A percentile compares a stretch with the other conserved stretches of the same genome.
Evolutionary conservation across 2,888 invertebrate species (phyloP).

Genomic region (Sicus ferrugineus): DNA sequence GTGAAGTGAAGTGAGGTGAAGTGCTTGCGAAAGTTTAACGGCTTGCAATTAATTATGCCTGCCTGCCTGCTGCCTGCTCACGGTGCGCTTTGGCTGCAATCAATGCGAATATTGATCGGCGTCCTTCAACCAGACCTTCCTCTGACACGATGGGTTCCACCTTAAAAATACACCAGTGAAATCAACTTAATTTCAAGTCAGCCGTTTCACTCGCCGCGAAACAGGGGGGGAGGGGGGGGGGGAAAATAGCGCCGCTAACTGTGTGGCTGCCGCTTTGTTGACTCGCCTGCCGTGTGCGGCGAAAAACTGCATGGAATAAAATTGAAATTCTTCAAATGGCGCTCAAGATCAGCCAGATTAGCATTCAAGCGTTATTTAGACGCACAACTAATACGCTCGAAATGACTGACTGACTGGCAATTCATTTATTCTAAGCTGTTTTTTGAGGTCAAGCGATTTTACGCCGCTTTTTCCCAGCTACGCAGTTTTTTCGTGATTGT

Average conservation of each 20-base stretch:
- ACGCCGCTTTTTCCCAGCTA: background rate
- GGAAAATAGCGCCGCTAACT: too few relatives aligned
- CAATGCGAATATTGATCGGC: background rate
- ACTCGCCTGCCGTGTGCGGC: too few relatives aligned
- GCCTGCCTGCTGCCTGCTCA: too few relatives aligned
- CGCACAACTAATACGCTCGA: background rate
- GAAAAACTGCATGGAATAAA: constrained; percentile 17
- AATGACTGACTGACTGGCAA: constrained; percentile 11
- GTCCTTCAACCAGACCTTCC: constrained; percentile 28
- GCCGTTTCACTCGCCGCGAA: too few relatives aligned
- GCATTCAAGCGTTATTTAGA: constrained; percentile 23
- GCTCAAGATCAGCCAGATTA: constrained; percentile 29
- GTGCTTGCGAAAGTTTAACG: too few relatives aligned
- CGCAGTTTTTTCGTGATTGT: background rate
- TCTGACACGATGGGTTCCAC: constrained; percentile 21
- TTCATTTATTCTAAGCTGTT: constrained; percentile 14
- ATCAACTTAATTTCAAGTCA: background rate
- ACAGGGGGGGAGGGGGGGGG: too few relatives aligned
- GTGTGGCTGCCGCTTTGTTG: background rate
- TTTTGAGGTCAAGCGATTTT: constrained; percentile 30
- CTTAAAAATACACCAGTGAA: background rate
- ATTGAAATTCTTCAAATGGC: constrained; percentile 29
- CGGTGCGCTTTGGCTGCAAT: too few relatives aligned
- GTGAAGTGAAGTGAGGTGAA: background rate
- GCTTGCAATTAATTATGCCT: too few relatives aligned